These are phyloP conservation scores for Chrysogorgia sp. DNA, from an alignment of 92 coral and sea anemone genomes.

Conservation along the genomic window DNA sequence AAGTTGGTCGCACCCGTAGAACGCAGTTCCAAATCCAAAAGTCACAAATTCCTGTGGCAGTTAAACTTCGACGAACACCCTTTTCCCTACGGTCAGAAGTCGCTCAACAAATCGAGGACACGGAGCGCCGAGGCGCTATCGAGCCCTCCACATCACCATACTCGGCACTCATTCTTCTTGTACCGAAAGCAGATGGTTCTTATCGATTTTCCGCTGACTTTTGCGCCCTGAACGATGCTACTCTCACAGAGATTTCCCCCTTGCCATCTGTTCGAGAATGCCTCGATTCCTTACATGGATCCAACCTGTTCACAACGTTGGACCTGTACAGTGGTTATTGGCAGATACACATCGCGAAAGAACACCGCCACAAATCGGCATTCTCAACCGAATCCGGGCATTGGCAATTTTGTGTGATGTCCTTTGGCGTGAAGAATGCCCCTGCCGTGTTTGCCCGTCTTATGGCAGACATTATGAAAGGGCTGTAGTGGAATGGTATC, in stretches of 20 bases:
- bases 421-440: constrained; percentile 57
- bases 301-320: constrained; percentile 45
- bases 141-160: constrained; percentile 52
- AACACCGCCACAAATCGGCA: constrained; percentile 45
- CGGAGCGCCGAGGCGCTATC: constrained; percentile 59
- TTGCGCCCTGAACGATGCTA: constrained; percentile 21
- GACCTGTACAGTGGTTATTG: constrained; percentile 55
- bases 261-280: constrained; percentile 57
- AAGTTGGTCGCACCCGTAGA: constrained; percentile 57
- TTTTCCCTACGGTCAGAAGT: constrained; percentile 64
- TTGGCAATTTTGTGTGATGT: constrained; percentile 62
- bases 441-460: constrained; percentile 60
- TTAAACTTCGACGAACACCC: constrained; percentile 59
- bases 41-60: constrained; percentile 56
- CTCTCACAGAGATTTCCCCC: constrained; percentile 52
- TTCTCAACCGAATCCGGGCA: constrained; percentile 49
- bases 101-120: constrained; percentile 49
- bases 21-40: constrained; percentile 59
- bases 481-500: too few species aligned
- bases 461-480: constrained; percentile 62
- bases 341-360: constrained; percentile 45
- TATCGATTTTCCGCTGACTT: too few species aligned
- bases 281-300: too few species aligned
- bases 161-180: constrained; percentile 58
- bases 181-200: constrained; percentile 52